Evolutionary conservation across 2,888 invertebrate species (phyloP), one percentile per base, ranked within the genome.

Genomic region (Catocala nupta): DNA sequence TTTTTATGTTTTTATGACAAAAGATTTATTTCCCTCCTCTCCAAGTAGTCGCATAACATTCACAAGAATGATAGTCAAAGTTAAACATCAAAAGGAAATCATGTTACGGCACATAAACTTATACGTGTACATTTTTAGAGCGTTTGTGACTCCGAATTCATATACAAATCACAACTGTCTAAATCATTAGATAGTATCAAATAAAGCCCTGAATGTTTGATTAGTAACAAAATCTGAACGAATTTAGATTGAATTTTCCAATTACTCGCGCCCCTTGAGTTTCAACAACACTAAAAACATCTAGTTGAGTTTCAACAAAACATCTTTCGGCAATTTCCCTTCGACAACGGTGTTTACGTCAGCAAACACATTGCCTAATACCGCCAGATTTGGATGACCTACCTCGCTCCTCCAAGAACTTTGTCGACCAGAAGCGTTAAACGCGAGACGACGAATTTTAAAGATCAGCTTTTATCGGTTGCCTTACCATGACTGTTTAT

Each of bases 261-360:
- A 86, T 89, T 86, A 87, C 84, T 81, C 68, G 65, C 75, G 65
- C 71, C 78, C 69, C 78, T 83, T 72, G 70, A 75, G 73, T 61
- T 72, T 74, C 70, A 72, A 77, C 77, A 80, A 86, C 84, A 85
- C 85, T n/a, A n/a, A n/a, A n/a, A n/a, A n/a, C n/a, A n/a, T n/a
- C n/a, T n/a, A n/a, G n/a, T 83, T 72, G 70, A 75, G 73, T 61
- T 72, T 74, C 70, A 72, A 77, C 77, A 80, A 86, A 83, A 90
- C 85, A 89, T 87, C 86, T 88, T 89, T 84, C 81, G 81, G 81
- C 78, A 81, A 86, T 88, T 87, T 85, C 82, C 82, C 83, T 80
- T 73, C 79, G 75, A 83, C 80, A 78, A 75, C 81, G 77, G 73
- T 86, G 86, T 87, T 88, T 84, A 83, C 84, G 82, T 83, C 82